Percentiles rank a stretch among this genome's conserved stretches.
Evolutionary conservation across 2,888 invertebrate species (phyloP).

Genomic region (Meteorus cinctellus): DNA sequence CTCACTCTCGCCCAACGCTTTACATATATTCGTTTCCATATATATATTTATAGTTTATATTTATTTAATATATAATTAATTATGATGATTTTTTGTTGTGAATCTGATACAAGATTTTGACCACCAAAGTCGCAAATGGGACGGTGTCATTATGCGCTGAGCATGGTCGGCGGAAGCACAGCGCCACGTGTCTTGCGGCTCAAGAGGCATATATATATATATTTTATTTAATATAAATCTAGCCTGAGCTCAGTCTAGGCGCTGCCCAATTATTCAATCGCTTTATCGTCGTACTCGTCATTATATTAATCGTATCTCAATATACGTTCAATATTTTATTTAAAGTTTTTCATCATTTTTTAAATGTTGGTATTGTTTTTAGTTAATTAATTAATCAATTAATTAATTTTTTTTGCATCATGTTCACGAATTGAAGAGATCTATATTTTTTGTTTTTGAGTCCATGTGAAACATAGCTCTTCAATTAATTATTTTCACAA

Average conservation of each 20-base stretch:
- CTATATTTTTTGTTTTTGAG: background rate
- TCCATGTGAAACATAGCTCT: constrained; percentile 8
- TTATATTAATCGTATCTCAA: constrained; percentile 29
- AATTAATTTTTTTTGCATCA: background rate
- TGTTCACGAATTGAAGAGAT: background rate
- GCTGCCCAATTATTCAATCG: constrained; percentile 53
- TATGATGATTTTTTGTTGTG: constrained; percentile 20
- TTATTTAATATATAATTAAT: constrained; percentile 42
- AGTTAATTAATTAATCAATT: background rate
- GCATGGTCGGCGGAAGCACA: constrained; percentile 60
- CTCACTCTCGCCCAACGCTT: constrained; percentile 28
- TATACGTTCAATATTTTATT: constrained; percentile 34
- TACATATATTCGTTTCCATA: constrained; percentile 52
- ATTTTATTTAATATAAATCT: constrained; percentile 42
- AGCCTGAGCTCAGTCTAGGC: constrained; percentile 68
- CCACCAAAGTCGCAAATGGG: constrained; percentile 58
- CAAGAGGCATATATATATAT: constrained; percentile 32
- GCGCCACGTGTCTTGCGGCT: constrained; percentile 68
- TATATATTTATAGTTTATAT: constrained; percentile 50
- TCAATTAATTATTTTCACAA: constrained; percentile 10
- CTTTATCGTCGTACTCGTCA: background rate
- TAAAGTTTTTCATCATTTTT: background rate
- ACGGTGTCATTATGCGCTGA: constrained; percentile 52
- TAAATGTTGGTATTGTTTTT: background rate
- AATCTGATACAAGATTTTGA: constrained; percentile 49